Percentiles rank a stretch among this genome's conserved stretches.
These are phyloP conservation scores for Diphyllodes magnificus DNA, from an alignment of 2,113 vertebrate species.

Conservation along the genomic window DNA sequence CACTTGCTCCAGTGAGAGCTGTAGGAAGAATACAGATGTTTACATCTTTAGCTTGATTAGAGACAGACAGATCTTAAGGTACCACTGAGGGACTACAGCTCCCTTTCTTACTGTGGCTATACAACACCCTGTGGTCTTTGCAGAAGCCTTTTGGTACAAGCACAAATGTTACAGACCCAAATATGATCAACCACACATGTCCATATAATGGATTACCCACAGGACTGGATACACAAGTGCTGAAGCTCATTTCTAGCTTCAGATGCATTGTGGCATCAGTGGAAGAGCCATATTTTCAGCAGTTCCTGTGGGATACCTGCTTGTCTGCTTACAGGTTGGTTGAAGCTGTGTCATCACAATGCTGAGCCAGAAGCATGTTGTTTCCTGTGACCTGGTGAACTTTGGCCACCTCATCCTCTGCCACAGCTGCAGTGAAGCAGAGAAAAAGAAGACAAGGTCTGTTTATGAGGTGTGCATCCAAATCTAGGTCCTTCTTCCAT, in stretches of 20 bases:
- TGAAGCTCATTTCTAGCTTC: neutral
- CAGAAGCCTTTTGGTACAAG: neutral
- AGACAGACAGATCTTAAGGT: neutral
- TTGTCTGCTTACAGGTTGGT: neutral
- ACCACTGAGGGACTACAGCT: neutral
- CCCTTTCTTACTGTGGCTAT: neutral
- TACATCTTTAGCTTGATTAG: neutral
- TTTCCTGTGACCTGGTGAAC: neutral
- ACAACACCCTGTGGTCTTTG: neutral
- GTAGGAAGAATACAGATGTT: neutral
- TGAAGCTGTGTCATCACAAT: neutral
- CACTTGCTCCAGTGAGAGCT: neutral
- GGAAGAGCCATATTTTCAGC: neutral
- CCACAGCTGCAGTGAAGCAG: neutral
- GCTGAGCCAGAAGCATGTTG: neutral
- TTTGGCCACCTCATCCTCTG: neutral
- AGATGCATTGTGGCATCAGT: neutral
- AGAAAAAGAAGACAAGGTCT: neutral
- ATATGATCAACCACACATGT: neutral
- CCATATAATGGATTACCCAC: neutral
- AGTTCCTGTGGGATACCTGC: neutral
- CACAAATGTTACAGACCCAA: neutral
- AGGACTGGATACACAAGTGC: neutral
- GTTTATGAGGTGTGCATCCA: neutral
- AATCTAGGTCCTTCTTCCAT: neutral